Percentiles rank a stretch among this genome's conserved stretches.
These are phyloP conservation scores for Amiota mariae DNA, from an alignment of 2,888 invertebrate species.

Conservation along the genomic window DNA sequence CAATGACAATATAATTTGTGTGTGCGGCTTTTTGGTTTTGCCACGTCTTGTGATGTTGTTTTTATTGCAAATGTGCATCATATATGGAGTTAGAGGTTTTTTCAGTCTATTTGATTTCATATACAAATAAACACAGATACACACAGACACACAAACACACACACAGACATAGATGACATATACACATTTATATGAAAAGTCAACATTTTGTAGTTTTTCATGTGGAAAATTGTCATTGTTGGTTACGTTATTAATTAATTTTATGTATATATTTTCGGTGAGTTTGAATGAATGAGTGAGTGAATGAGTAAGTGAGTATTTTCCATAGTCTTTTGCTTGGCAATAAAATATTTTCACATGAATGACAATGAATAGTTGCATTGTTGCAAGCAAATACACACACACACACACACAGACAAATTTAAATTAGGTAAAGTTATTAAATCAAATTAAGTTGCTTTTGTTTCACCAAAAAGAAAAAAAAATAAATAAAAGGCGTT, in stretches of 20 bases:
- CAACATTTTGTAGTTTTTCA: slow-evolving; percentile 55
- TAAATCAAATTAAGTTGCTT: not conserved
- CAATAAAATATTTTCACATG: slow-evolving; percentile 63
- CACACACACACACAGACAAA: not conserved
- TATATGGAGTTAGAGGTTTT: not conserved
- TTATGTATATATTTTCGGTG: slow-evolving; percentile 33
- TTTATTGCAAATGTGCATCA: not conserved
- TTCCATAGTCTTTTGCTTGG: slow-evolving; percentile 39
- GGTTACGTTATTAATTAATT: slow-evolving; percentile 65
- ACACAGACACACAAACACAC: not conserved
- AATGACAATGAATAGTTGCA: slow-evolving; percentile 63
- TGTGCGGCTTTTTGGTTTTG: slow-evolving; percentile 31
- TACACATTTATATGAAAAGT: slow-evolving; percentile 40
- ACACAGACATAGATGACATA: not conserved
- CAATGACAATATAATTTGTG: slow-evolving; percentile 1
- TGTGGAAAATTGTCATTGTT: slow-evolving; percentile 66
- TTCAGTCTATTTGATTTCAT: not conserved
- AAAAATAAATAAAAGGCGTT: no score
- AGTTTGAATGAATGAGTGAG: slow-evolving; percentile 14
- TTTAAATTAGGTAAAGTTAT: slow-evolving; percentile 17
- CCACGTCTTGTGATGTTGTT: not conserved
- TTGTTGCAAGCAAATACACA: slow-evolving; percentile 49
- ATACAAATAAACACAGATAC: not conserved
- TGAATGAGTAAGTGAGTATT: slow-evolving; percentile 18
- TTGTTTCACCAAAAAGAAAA: no score